Evolutionary conservation across 2,888 invertebrate species (phyloP).

Genomic region (Athripsodes cinereus): DNA sequence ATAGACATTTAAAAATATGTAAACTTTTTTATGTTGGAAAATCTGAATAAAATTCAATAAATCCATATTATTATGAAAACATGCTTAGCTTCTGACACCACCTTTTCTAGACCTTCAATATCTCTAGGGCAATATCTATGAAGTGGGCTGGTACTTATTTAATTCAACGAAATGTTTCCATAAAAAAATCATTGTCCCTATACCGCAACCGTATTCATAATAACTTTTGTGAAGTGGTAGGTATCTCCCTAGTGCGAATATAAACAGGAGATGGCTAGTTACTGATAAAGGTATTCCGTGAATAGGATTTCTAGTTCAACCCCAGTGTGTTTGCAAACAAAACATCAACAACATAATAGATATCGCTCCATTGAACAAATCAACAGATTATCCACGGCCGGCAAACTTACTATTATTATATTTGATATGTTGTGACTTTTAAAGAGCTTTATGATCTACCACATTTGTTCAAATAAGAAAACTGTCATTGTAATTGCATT

Average conservation of each 20-base stretch:
- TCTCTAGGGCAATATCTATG: no score
- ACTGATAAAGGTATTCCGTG: not conserved
- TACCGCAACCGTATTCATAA: not conserved
- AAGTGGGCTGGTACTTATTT: no score
- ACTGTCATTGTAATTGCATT: no score
- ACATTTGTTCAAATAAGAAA: no score
- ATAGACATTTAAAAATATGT: no score
- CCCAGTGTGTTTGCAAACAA: not conserved
- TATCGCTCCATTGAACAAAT: constrained; percentile 23
- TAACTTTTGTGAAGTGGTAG: not conserved
- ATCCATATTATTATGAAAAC: no score
- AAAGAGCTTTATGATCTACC: no score
- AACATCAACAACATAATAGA: constrained; percentile 18
- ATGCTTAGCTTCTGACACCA: no score
- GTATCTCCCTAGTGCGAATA: not conserved
- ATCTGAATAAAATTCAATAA: no score
- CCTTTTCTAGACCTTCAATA: no score
- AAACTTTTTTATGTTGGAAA: no score
- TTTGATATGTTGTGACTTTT: no score
- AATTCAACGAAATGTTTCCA: not conserved
- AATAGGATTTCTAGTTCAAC: not conserved
- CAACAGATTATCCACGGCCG: constrained; percentile 17
- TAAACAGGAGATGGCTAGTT: not conserved
- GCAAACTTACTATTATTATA: not conserved
- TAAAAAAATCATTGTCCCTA: not conserved